phyloP scores from a whole-genome alignment of 1,140 invertebrate genomes.

The Temnothorax nylanderi region DNA sequence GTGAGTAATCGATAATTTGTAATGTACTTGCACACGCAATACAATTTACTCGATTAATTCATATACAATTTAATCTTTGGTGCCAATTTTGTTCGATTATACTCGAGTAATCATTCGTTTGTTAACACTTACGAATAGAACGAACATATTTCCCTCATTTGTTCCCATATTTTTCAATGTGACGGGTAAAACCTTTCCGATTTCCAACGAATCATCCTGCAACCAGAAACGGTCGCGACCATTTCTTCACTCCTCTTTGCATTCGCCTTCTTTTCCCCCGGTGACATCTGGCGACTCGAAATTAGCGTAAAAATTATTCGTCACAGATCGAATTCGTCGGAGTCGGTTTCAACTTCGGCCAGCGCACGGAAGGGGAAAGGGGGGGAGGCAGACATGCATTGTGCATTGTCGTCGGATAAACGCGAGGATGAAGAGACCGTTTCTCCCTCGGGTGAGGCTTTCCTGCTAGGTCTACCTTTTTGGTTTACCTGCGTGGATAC shows the following conservation, averaged over 20 bases:
- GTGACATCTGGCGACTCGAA: conserved; percentile 68
- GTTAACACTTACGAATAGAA: not conserved
- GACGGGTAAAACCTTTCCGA: not conserved
- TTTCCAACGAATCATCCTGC: not conserved
- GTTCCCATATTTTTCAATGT: not conserved
- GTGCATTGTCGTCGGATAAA: conserved; percentile 75
- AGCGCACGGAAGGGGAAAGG: not conserved
- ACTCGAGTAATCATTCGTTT: not conserved
- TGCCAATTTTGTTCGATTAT: not conserved
- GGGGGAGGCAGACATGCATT: conserved; percentile 33
- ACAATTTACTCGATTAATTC: no score
- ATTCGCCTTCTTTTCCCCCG: not conserved
- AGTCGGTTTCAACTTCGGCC: not conserved
- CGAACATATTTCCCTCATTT: conserved; percentile 9
- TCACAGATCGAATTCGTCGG: conserved; percentile 67
- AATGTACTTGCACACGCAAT: not conserved
- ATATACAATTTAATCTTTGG: not conserved
- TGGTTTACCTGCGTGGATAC: conserved; percentile 60
- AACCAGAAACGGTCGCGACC: not conserved
- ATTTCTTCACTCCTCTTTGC: not conserved
- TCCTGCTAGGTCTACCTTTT: conserved; percentile 32
- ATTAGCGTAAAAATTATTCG: conserved; percentile 80
- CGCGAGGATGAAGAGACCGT: conserved; percentile 67
- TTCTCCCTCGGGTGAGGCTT: conserved; percentile 31
- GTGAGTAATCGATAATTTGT: not conserved